phyloP scores from a whole-genome alignment of 1,140 invertebrate species.

The Stegodyphus mimosarum region DNA sequence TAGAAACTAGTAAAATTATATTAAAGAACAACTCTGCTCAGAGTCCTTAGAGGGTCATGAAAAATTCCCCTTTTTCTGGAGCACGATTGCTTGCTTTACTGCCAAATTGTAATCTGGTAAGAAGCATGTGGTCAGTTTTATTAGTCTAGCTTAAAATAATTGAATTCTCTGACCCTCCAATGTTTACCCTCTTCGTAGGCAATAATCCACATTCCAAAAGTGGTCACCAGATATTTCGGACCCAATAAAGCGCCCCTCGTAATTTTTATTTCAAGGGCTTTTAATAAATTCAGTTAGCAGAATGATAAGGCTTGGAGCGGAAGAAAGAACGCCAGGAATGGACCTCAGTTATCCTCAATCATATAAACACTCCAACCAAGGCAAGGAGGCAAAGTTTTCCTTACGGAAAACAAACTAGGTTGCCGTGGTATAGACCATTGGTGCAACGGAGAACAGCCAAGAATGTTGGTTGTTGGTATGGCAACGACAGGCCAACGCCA shows the following conservation, averaged over 20 bases:
- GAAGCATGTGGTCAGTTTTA: conserved; percentile 11
- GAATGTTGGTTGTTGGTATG: conserved; percentile 57
- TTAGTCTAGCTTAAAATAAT: conserved; percentile 46
- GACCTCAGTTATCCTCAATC: conserved; percentile 34
- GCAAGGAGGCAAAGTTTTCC: conserved; percentile 51
- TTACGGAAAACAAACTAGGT: conserved; percentile 51
- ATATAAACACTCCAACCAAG: conserved; percentile 53
- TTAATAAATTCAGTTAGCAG: conserved; percentile 57
- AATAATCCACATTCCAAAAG: conserved; percentile 50
- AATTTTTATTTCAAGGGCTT: conserved; percentile 47
- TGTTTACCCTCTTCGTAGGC: conserved; percentile 34
- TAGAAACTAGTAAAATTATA: no score
- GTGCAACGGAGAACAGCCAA: conserved; percentile 35
- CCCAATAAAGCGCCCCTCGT: conserved; percentile 33
- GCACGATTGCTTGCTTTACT: no score
- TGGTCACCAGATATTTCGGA: conserved; percentile 1
- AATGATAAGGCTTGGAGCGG: conserved; percentile 25
- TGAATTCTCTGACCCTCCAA: conserved; percentile 40
- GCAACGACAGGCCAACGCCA: conserved; percentile 39
- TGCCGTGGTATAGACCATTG: background rate
- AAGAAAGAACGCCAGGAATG: conserved; percentile 21
- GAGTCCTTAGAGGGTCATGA: no score
- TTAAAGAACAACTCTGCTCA: no score
- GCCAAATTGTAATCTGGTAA: no score
- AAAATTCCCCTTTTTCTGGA: no score